Percentiles rank a stretch among this genome's conserved stretches.
Evolutionary conservation across 1,140 invertebrate genomes (phyloP).

Genomic region (Chrysomallon squamiferum): DNA sequence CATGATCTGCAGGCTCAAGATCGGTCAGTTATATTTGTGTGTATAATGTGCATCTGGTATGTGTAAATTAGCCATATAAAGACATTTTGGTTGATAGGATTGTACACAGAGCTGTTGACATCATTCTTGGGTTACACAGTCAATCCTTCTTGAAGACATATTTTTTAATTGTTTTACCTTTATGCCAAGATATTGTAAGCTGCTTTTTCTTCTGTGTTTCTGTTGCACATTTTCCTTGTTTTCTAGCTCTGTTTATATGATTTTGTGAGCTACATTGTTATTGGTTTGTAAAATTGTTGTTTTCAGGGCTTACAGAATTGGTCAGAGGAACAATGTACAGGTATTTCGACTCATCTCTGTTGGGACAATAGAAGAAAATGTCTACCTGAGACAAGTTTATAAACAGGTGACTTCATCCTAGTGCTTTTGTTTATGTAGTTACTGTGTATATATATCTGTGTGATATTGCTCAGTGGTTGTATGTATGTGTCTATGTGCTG

Average conservation of each 20-base stretch:
- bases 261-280: too few species aligned
- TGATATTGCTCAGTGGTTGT: too few species aligned
- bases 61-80: background rate
- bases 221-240: too few species aligned
- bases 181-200: too few species aligned
- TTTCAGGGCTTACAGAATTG: constrained; percentile 59
- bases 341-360: constrained; percentile 69
- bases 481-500: too few species aligned
- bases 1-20: constrained; percentile 65
- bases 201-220: too few species aligned
- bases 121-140: background rate
- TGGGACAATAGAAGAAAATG: constrained; percentile 80
- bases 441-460: too few species aligned
- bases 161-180: too few species aligned
- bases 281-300: too few species aligned
- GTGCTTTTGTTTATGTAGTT: too few species aligned
- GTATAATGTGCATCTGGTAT: background rate
- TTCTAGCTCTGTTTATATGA: too few species aligned
- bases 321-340: constrained; percentile 67
- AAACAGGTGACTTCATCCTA: constrained; percentile 67
- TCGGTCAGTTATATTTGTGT: constrained; percentile 44
- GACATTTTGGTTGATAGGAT: background rate
- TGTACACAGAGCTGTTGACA: background rate
- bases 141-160: too few species aligned
- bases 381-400: constrained; percentile 75